Evolutionary conservation across 1,140 invertebrate genomes (phyloP), one percentile per base, ranked within the genome.

Genomic region (Rhagoletis pomonella): DNA sequence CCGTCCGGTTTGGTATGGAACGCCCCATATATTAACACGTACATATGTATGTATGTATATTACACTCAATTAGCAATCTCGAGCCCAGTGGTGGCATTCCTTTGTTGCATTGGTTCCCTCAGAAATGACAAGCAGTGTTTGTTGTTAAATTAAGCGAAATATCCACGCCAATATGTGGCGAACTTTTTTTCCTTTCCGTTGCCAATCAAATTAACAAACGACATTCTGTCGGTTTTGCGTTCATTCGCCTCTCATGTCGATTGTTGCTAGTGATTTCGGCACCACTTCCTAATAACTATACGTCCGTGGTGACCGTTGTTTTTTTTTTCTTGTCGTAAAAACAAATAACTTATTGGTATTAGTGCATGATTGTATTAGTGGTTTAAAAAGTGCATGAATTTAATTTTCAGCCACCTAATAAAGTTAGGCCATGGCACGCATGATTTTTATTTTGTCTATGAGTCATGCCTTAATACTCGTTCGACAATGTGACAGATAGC

Each of bases 131-230:
- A 12, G 69, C 73, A 29, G 7, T 55, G 17, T 42, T 81, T 55
- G 17, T 42, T 81, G 47, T 81, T 55, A 14, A 81, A 81, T n/a
- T 1, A 81, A 67, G 4, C 6, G 17, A 67, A 67, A 67, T 67
- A 67, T 67, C 6, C 64, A 39, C 47, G 73, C 73, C 73, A 55
- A 55, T 62, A 62, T 17, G 60, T 81, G 17, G 47, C 19, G 47
- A 17, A 9, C 50, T 6, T 58, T 81, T 81, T 69, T 81, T 81
- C 42, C 42, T 14, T 19, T n/a, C 17, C 73, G 29, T 81, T 81
- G 73, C 73, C 47, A 81, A 81, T 58, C 73, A 81, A 81, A 81
- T 55, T 81, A 81, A 81, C 42, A n/a, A 81, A 55, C 73, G 47
- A 81, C 73, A 81, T 44, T 81, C 47, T 81, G 47, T 81, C 47